These are phyloP conservation scores for Cephus runcator DNA, from an alignment of 2,888 invertebrate species.

Conservation along the genomic window DNA sequence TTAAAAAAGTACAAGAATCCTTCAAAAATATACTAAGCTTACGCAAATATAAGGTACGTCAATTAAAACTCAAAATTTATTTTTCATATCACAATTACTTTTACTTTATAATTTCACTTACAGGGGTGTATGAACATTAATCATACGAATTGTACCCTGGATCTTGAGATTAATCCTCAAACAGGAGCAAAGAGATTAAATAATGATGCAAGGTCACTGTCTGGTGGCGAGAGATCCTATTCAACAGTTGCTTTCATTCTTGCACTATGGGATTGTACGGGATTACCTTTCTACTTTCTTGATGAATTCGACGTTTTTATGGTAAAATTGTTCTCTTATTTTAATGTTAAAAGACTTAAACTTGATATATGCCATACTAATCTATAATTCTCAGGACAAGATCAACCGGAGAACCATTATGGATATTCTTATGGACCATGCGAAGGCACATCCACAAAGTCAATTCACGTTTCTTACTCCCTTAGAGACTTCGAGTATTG, in stretches of 20 bases:
- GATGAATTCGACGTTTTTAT: conserved; percentile 98
- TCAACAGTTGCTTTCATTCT: conserved; percentile 95
- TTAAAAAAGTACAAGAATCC: conserved; percentile 60
- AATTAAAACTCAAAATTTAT: background rate
- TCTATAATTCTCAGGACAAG: conserved; percentile 74
- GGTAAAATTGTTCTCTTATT: conserved; percentile 67
- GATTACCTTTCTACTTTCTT: conserved; percentile 91
- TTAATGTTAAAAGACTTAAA: conserved; percentile 2
- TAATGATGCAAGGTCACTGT: conserved; percentile 76
- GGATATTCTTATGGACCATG: conserved; percentile 81
- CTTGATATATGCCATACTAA: conserved; percentile 6
- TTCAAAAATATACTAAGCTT: conserved; percentile 70
- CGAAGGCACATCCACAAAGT: conserved; percentile 72
- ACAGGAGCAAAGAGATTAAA: conserved; percentile 65
- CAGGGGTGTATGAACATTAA: conserved; percentile 72
- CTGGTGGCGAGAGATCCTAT: conserved; percentile 96
- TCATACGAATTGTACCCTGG: conserved; percentile 65
- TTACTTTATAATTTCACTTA: background rate
- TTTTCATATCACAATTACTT: background rate
- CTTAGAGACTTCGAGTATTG: conserved; percentile 75
- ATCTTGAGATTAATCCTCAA: conserved; percentile 69
- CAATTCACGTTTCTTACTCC: conserved; percentile 95
- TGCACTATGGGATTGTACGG: conserved; percentile 92
- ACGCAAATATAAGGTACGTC: conserved; percentile 70
- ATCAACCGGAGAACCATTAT: conserved; percentile 84